Base-by-base conservation (phyloP, 1,140 invertebrate genomes). In the Sinonovacula constricta region DNA sequence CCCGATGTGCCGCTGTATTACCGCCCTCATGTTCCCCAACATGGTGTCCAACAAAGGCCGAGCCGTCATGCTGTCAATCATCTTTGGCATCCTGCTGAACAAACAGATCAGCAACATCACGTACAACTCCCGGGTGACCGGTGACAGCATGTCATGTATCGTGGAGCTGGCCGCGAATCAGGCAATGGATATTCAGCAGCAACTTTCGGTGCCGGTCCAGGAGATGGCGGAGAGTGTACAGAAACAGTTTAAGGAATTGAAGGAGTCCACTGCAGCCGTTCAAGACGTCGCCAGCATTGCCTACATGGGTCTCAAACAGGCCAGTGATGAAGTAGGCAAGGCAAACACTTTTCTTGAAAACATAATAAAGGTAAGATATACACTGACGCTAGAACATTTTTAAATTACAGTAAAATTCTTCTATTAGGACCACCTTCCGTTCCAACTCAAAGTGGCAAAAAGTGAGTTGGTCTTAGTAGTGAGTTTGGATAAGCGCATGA, bases 71-170 rank as follows among this genome's bases (percentile, higher is more conserved):
- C 18, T 78, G 36, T 60, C 75, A 5, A 53, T 65, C 22, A 66
- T 78, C 22, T 78, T 78, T 69, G 63, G 56, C n/a, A 26, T 78
- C 5, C 68, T 78, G 1, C 36, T 78, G 1, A 39, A 24, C 7
- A n/a, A 78, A 14, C 53, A 53, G 3, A 26, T 68, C 33, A 24
- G 33, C 15, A 78, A 78, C 53, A 68, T 78, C 7, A 36, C 34
- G 0, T 2, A 62, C 15, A 78, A 78, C 39, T 56, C 66, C n/a
- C 49, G 36, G 28, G 66, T 60, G 22, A 69, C 66, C 36, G 75
- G 65, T 34, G 59, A 28, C 12, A 68, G 75, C 53, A 68, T 69
- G 63, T n/a, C 75, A 18, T 78, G 75, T 62, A 49, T 78, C n/a
- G 65, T 62, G 5, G 75, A 78, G 30, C 24, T 78, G 1, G 75